These are phyloP conservation scores for Melopsittacus undulatus DNA, from an alignment of 2,797 vertebrate genomes.

Conservation along the genomic window DNA sequence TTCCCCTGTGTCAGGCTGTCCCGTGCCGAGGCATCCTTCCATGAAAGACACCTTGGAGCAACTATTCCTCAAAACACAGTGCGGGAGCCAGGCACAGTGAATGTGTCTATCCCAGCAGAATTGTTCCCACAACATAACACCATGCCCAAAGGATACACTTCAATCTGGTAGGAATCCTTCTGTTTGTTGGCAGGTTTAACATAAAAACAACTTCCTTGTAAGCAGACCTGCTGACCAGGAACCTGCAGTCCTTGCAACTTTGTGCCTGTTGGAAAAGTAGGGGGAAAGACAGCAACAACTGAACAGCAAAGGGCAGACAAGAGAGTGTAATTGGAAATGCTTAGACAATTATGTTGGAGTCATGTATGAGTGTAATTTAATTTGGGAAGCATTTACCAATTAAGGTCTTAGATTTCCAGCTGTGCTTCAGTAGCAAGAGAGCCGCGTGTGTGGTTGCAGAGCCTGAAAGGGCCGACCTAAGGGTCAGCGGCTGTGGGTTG, in stretches of 20 bases:
- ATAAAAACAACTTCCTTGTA: not conserved
- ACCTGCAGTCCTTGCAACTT: not conserved
- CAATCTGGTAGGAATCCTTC: not conserved
- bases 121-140: accelerated
- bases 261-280: not conserved
- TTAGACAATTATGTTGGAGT: not conserved
- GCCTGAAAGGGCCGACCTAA: not conserved
- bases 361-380: not conserved
- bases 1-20: not conserved
- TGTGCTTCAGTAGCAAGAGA: not conserved
- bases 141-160: accelerated
- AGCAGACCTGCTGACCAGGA: not conserved
- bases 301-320: not conserved
- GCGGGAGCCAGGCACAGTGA: accelerated
- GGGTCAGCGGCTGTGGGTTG: not conserved
- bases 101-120: accelerated
- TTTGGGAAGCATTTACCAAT: not conserved
- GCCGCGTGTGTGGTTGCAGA: not conserved
- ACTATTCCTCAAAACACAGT: not conserved
- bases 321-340: accelerated
- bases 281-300: not conserved
- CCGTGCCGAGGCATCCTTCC: not conserved
- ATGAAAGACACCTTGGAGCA: not conserved
- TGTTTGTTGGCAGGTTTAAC: not conserved
- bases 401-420: not conserved